Conservation (phyloP, 2,797 vertebrate species). For the Sebastes vulpes region DNA sequence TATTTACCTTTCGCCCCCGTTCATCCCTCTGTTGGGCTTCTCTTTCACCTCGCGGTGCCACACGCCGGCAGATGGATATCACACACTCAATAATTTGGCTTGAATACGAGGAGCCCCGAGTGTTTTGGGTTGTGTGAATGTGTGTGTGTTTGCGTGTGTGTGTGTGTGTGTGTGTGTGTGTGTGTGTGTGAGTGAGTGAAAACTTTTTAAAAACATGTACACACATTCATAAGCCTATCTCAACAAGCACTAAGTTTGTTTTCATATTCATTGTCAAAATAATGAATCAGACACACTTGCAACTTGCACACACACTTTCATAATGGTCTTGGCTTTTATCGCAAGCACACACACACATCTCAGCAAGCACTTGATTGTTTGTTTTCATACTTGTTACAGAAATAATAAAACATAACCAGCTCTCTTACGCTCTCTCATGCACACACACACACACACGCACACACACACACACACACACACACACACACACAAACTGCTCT, state of each 20-base stretch:
- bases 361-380: conserved; percentile 12
- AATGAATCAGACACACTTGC: conserved; percentile 10
- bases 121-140: background rate
- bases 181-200: background rate
- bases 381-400: conserved; percentile 54
- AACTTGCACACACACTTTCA: background rate
- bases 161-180: background rate
- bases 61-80: conserved; percentile 78
- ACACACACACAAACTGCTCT: background rate
- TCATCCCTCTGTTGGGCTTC: conserved; percentile 66
- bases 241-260: conserved; percentile 37
- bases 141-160: background rate
- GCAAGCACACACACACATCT: background rate
- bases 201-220: background rate
- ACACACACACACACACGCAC: conserved; percentile 15
- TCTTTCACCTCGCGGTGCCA: conserved; percentile 55
- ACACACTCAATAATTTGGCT: conserved; percentile 60
- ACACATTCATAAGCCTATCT: background rate
- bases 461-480: conserved; percentile 13
- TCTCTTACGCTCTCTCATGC: background rate
- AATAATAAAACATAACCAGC: conserved; percentile 44
- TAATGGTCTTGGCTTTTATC: conserved; percentile 1
- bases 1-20: conserved; percentile 83
- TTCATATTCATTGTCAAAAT: conserved; percentile 59
- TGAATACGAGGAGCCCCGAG: conserved; percentile 29